Evolutionary conservation across 2,113 vertebrate genomes (phyloP), one percentile per base, ranked within the genome.

Genomic region (Tylochromis polylepis): DNA sequence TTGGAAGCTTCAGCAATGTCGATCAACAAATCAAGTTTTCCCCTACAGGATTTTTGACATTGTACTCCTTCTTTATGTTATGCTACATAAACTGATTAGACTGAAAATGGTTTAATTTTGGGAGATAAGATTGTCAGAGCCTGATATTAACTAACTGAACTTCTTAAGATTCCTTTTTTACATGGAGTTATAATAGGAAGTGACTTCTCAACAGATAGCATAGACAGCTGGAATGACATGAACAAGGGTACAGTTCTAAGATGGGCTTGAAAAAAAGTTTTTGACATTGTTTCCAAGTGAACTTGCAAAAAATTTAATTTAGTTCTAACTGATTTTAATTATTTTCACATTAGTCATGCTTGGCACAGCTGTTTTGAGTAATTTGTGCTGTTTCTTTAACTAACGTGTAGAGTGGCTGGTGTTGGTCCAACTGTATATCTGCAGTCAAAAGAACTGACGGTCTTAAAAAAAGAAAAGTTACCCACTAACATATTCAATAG

Each of bases 301-400:
- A 31, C 24, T 27, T 51, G 24, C 24, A 8, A 31, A 51, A 46
- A 31, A 12, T 31, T 1, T 1, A 8, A 75, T 75, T 75, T 20
- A 31, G 10, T 46, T 75, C 24, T 31, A 75, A 75, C 29, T 8
- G 24, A 51, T 31, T 12, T 51, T 6, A 75, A 75, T 18, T 31
- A 27, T 75, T 75, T 49, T 51, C 27, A 51, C 49, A 75, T 75
- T 75, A 75, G 43, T 51, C 70, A 51, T 75, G 70, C 24, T 31
- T 31, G 43, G 43, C 27, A 75, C 15, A 31, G 24, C 27, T 51
- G 70, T 75, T 75, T 18, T 29, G 70, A 49, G 10, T 75, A 20
- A 49, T 75, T 75, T 49, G 43, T 75, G 70, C 24, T 75, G 41
- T 6, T 31, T 51, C n/a, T 24, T 75, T 51, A 51, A 51, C 43